phyloP scores from a whole-genome alignment of 1,140 invertebrate genomes.

The Drosophila sp. region DNA sequence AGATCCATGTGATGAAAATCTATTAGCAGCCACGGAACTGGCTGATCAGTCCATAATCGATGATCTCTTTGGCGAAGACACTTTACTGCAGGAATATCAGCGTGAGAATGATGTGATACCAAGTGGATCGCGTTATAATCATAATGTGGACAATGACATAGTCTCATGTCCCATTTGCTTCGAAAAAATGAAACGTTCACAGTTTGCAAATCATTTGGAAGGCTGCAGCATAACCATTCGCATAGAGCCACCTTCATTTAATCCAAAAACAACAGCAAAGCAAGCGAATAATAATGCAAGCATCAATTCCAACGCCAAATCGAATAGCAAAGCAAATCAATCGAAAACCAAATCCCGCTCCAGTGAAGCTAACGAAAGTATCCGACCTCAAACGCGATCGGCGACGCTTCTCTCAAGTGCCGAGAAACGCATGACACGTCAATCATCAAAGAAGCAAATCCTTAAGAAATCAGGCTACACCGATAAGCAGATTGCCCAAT shows the following conservation, averaged over 20 bases:
- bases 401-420: not conserved
- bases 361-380: not conserved
- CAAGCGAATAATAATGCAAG: not conserved
- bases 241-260: slow-evolving; percentile 47
- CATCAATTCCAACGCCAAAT: not conserved
- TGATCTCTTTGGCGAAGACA: slow-evolving; percentile 65
- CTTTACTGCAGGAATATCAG: slow-evolving; percentile 65
- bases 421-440: slow-evolving; percentile 12
- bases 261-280: slow-evolving; percentile 13
- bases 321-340: not conserved
- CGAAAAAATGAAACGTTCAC: slow-evolving; percentile 55
- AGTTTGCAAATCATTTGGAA: slow-evolving; percentile 69
- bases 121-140: slow-evolving; percentile 31
- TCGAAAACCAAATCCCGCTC: not conserved
- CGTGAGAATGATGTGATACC: slow-evolving; percentile 61
- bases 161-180: slow-evolving; percentile 83
- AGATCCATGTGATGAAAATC: not conserved
- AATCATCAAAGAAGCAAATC: slow-evolving; percentile 20
- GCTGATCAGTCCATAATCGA: slow-evolving; percentile 63
- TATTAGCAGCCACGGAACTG: slow-evolving; percentile 44
- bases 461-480: slow-evolving; percentile 57
- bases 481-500: slow-evolving; percentile 36
- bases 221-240: slow-evolving; percentile 68
- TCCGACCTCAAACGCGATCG: not conserved
- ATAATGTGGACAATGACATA: slow-evolving; percentile 59